These are phyloP conservation scores for Xanthia icteritia DNA, from an alignment of 2,888 invertebrate genomes.

Conservation along the genomic window DNA sequence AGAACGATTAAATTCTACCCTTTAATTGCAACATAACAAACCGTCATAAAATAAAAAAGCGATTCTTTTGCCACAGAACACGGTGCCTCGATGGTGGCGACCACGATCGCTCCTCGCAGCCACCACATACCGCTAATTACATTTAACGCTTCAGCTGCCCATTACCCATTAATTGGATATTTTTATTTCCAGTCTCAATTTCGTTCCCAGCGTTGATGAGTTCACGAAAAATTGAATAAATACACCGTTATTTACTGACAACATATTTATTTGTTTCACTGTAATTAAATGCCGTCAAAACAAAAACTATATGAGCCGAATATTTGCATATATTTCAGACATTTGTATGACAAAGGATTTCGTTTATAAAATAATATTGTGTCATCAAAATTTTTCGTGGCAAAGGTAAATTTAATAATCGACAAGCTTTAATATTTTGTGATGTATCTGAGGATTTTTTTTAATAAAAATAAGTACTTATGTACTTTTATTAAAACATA, in stretches of 20 bases:
- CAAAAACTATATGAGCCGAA: constrained; percentile 11
- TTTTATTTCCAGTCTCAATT: constrained; percentile 62
- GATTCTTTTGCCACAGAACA: constrained; percentile 13
- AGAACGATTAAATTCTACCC: not conserved
- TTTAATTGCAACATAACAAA: constrained; percentile 9
- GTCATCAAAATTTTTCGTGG: constrained; percentile 20
- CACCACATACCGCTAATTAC: constrained; percentile 72
- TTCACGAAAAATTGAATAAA: constrained; percentile 25
- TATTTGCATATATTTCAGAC: constrained; percentile 26
- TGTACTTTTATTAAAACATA: constrained; percentile 46
- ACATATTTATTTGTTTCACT: constrained; percentile 23
- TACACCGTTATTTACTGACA: constrained; percentile 17
- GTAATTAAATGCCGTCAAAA: constrained; percentile 8
- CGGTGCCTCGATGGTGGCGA: constrained; percentile 17
- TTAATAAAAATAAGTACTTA: constrained; percentile 10
- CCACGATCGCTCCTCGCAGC: constrained; percentile 62
- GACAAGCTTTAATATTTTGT: constrained; percentile 1
- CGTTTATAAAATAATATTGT: constrained; percentile 8
- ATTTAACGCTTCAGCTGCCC: constrained; percentile 63
- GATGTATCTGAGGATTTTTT: constrained; percentile 7
- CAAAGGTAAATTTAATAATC: constrained; percentile 22
- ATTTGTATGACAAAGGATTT: constrained; percentile 43
- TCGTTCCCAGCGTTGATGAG: constrained; percentile 32
- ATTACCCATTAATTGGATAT: constrained; percentile 65
- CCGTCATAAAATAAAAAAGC: constrained; percentile 17